A percentile compares a stretch with the other conserved stretches of the same genome.
Evolutionary conservation across 2,113 vertebrate genomes (phyloP).

Genomic region (Martes martes): DNA sequence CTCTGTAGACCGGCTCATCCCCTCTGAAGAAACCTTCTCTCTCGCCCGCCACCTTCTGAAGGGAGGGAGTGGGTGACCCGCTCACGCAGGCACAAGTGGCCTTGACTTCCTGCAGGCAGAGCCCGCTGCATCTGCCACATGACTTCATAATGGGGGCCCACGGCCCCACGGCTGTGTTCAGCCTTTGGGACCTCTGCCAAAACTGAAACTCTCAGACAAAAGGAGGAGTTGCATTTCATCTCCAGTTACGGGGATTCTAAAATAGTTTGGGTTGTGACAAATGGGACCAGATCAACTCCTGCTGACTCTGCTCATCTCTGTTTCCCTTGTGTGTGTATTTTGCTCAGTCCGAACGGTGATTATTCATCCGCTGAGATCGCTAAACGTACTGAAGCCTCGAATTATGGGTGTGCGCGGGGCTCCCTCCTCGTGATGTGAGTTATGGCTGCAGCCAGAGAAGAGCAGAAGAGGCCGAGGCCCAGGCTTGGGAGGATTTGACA

Average conservation of each 20-base stretch:
- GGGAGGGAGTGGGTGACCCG: background rate
- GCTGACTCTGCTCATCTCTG: background rate
- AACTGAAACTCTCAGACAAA: background rate
- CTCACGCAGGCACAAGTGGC: background rate
- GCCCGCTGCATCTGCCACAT: fast-evolving
- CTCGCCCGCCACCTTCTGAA: background rate
- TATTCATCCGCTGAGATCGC: background rate
- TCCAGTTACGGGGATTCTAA: background rate
- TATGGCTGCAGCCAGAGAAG: background rate
- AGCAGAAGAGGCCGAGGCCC: background rate
- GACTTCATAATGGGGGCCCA: background rate
- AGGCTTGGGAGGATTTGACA: background rate
- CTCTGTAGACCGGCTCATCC: background rate
- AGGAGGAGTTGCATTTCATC: background rate
- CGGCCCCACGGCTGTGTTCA: background rate
- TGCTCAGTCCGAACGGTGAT: background rate
- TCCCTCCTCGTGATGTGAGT: background rate
- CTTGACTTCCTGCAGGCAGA: background rate
- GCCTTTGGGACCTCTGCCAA: background rate
- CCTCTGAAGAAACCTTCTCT: background rate
- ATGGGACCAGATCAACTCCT: background rate
- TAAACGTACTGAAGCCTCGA: background rate
- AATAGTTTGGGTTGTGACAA: background rate
- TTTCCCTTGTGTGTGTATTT: background rate
- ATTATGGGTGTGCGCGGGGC: background rate